Base-by-base conservation (phyloP, 1,140 invertebrate genomes). In the Platyura marginata region DNA sequence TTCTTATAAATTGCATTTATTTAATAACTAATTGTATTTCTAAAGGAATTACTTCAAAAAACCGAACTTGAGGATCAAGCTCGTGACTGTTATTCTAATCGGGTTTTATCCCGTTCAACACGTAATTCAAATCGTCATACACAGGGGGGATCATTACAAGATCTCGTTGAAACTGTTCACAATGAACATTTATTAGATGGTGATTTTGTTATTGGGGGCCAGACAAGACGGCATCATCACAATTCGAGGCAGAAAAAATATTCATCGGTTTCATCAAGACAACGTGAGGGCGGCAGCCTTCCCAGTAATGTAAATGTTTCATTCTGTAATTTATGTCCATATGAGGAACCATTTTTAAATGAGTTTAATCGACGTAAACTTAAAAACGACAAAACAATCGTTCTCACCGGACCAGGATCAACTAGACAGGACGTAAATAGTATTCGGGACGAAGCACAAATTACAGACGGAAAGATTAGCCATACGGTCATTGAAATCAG, bases 281-380 rank as follows among this genome's bases (percentile, higher is more conserved):
- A 77, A 53, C 63, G 72, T 13, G 75, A 78, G 63, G 75, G 75
- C 41, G 75, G 76, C 45, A 72, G 71, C 19, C 55, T 74, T 44
- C 72, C 72, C 0, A 70, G 67, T 15, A 71, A 71, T 57, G 71
- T 74, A 35, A 71, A 74, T 50, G 62, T 68, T 21, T 65, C 64
- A 2, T n/a, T n/a, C n/a, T 29, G 25, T 29, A 29, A 29, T 29
- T n/a, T n/a, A n/a, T n/a, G n/a, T n/a, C 25, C 25, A 29, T 29
- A 29, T 29, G 25, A 29, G 25, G 25, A 29, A 8, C 25, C 6
- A 6, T 29, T 29, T 29, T 29, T 13, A 13, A 29, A 29, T 13
- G 25, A 29, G 6, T 29, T 29, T 13, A 13, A 13, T 29, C 6
- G 13, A 29, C 25, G 25, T 6, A 13, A 13, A 6, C 6, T 29